Conservation (phyloP, 2,888 invertebrate genomes). For the Arrhopalites spinosus region DNA sequence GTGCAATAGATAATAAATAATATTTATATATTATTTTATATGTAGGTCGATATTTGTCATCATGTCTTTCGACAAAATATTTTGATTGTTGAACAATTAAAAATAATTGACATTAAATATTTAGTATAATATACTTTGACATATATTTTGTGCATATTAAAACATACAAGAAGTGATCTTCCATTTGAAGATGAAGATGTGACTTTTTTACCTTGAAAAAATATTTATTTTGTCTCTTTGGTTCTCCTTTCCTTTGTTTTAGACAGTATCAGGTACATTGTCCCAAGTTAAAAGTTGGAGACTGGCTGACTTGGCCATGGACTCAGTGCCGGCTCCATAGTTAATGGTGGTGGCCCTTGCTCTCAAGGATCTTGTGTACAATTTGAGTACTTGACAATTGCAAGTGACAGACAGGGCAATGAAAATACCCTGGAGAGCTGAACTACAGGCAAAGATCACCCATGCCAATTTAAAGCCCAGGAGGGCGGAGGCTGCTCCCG, state of each 20-base stretch:
- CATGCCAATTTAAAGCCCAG: constrained; percentile 57
- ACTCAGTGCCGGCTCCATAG: constrained; percentile 53
- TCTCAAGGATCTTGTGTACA: constrained; percentile 55
- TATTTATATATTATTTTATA: no score
- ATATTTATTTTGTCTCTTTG: background rate
- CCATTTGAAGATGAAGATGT: background rate
- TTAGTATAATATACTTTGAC: background rate
- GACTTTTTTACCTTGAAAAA: no score
- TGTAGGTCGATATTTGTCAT: no score
- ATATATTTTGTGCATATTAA: background rate
- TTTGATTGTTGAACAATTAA: no score
- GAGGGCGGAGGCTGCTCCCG: constrained; percentile 58
- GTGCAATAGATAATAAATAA: no score
- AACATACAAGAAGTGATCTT: no score
- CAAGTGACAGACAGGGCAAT: constrained; percentile 69
- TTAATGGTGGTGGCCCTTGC: constrained; percentile 48
- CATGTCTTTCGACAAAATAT: no score
- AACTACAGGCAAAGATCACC: constrained; percentile 60
- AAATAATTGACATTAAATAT: no score
- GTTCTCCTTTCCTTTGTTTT: constrained; percentile 6
- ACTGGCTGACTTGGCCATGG: constrained; percentile 56
- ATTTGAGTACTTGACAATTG: constrained; percentile 63
- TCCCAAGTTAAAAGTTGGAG: constrained; percentile 57
- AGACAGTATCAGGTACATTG: constrained; percentile 51
- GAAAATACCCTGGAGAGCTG: constrained; percentile 65